phyloP scores from a whole-genome alignment of 2,888 invertebrate species.

The Machimus rusticus region DNA sequence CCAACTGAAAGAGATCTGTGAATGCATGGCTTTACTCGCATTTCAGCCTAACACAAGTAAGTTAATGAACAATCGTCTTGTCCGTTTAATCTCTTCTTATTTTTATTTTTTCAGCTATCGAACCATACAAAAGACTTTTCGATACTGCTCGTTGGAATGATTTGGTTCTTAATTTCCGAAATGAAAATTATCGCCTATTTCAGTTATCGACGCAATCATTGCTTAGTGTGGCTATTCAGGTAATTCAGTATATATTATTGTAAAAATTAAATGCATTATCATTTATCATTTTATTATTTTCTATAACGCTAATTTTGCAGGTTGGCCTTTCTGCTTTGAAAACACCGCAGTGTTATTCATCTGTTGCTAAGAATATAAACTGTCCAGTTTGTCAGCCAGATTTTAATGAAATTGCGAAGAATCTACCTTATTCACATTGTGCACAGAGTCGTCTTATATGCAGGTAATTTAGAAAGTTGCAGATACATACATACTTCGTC shows the following conservation, averaged over 20 bases:
- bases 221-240: constrained; percentile 87
- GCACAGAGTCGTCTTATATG: constrained; percentile 95
- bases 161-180: constrained; percentile 88
- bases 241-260: constrained; percentile 37
- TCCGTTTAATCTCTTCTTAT: not conserved
- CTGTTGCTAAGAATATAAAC: constrained; percentile 76
- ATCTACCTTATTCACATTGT: constrained; percentile 94
- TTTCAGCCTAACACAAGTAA: constrained; percentile 83
- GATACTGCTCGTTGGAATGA: constrained; percentile 78
- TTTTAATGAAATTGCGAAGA: constrained; percentile 83
- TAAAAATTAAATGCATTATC: not conserved
- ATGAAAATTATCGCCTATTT: constrained; percentile 93
- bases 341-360: constrained; percentile 86
- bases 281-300: not conserved
- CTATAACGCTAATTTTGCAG: constrained; percentile 52
- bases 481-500: too few relatives aligned
- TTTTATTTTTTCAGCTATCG: constrained; percentile 66
- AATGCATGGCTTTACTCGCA: constrained; percentile 94
- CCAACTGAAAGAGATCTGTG: constrained; percentile 86
- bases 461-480: constrained; percentile 57
- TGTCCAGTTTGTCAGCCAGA: constrained; percentile 94
- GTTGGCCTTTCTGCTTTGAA: constrained; percentile 95
- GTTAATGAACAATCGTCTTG: not conserved
- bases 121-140: constrained; percentile 75
- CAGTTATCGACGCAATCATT: constrained; percentile 91